Conservation (phyloP, 1,140 invertebrate species). For the Caenorhabditis brenneri region DNA sequence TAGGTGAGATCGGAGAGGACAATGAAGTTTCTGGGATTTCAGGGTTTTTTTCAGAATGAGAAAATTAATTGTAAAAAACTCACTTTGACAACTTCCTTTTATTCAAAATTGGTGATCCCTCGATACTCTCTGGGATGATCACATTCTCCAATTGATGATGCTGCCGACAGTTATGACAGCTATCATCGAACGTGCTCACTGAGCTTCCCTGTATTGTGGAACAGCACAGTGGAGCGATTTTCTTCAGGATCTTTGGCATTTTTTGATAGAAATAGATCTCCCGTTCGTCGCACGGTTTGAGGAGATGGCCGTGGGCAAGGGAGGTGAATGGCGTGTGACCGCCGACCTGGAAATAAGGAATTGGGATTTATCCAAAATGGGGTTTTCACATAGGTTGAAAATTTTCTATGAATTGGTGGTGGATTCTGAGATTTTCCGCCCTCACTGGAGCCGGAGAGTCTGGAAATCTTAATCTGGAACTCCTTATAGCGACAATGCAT, state of each 20-base stretch:
- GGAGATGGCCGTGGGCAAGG: slow-evolving; percentile 47
- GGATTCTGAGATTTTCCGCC: too few relatives aligned
- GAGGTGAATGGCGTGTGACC: slow-evolving; percentile 47
- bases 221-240: slow-evolving; percentile 45
- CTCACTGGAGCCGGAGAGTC: too few relatives aligned
- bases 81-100: slow-evolving; percentile 38
- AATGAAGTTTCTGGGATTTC: slow-evolving; percentile 44
- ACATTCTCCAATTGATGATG: slow-evolving; percentile 24
- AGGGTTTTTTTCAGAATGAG: neutral
- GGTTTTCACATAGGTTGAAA: neutral
- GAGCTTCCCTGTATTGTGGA: slow-evolving; percentile 35
- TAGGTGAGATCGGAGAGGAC: slow-evolving; percentile 44
- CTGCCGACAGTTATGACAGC: neutral
- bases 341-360: slow-evolving; percentile 34
- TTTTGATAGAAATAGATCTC: slow-evolving; percentile 45
- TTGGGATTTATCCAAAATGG: neutral
- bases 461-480: too few relatives aligned
- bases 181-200: neutral
- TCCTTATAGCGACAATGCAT: too few relatives aligned
- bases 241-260: slow-evolving; percentile 30
- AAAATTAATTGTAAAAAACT: neutral
- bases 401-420: too few relatives aligned
- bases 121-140: neutral
- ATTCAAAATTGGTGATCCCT: slow-evolving; percentile 32
- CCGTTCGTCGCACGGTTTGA: slow-evolving; percentile 46